phyloP scores from a whole-genome alignment of 2,113 vertebrate genomes.

The Burhinus bistriatus region DNA sequence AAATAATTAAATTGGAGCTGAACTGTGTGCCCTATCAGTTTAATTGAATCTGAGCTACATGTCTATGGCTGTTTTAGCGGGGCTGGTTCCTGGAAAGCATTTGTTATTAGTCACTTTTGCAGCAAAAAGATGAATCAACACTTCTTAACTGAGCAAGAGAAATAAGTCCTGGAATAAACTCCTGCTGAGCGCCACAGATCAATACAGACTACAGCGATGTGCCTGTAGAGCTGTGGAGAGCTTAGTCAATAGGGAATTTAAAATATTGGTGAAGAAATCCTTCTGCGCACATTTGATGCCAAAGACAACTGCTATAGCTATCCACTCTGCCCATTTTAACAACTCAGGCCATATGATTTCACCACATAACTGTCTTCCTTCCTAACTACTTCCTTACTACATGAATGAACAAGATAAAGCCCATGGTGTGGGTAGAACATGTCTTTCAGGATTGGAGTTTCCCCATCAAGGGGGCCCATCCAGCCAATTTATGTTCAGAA shows the following conservation, averaged over 20 bases:
- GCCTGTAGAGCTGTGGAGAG: background rate
- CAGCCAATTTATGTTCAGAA: background rate
- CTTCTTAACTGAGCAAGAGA: background rate
- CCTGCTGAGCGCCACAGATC: background rate
- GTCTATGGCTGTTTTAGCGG: background rate
- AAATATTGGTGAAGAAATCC: background rate
- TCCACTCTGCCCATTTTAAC: background rate
- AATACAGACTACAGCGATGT: background rate
- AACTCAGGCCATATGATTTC: background rate
- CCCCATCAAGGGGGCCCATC: background rate
- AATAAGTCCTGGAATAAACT: background rate
- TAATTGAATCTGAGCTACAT: slow-evolving; percentile 48
- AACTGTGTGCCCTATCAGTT: slow-evolving; percentile 19
- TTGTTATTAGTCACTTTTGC: slow-evolving; percentile 26
- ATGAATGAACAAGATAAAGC: background rate
- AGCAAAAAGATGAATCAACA: background rate
- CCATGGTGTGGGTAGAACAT: background rate
- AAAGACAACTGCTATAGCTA: background rate
- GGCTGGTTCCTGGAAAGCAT: slow-evolving; percentile 47
- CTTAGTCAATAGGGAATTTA: background rate
- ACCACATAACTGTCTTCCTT: background rate
- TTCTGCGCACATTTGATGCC: background rate
- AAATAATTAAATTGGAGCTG: slow-evolving; percentile 52
- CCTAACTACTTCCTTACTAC: background rate
- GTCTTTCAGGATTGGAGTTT: background rate